Conservation (phyloP, 2,888 invertebrate genomes). For the Scaptomyza parva region DNA sequence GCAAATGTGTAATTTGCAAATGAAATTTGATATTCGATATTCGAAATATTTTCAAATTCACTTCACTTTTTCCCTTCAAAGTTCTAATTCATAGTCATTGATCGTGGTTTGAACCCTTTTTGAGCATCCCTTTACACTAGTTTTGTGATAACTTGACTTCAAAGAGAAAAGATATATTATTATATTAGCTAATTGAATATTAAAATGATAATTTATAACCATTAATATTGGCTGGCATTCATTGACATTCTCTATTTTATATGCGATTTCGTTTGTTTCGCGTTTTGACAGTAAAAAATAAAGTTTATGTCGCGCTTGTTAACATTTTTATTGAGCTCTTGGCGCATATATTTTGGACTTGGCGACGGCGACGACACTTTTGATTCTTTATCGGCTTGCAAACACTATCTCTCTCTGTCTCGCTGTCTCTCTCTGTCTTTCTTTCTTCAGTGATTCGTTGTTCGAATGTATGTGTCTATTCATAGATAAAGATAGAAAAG, state of each 20-base stretch:
- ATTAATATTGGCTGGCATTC: neutral
- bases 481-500: slow-evolving; percentile 52
- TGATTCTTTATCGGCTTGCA: slow-evolving; percentile 52
- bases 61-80: neutral
- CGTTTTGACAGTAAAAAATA: neutral
- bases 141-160: too few species aligned
- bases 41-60: neutral
- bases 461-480: slow-evolving; percentile 33
- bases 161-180: too few species aligned
- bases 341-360: slow-evolving; percentile 46
- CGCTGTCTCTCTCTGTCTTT: too few species aligned
- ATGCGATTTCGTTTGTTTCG: slow-evolving; percentile 6
- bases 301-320: slow-evolving; percentile 41
- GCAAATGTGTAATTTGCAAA: slow-evolving; percentile 18
- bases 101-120: too few species aligned
- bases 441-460: neutral
- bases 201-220: too few species aligned
- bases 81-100: too few species aligned
- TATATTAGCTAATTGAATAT: too few species aligned
- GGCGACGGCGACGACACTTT: slow-evolving; percentile 31
- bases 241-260: neutral
- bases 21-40: too few species aligned
- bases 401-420: slow-evolving; percentile 13
- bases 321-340: slow-evolving; percentile 50
- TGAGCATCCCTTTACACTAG: too few species aligned